phyloP scores from a whole-genome alignment of 2,113 vertebrate genomes.

The Pimephales promelas region DNA sequence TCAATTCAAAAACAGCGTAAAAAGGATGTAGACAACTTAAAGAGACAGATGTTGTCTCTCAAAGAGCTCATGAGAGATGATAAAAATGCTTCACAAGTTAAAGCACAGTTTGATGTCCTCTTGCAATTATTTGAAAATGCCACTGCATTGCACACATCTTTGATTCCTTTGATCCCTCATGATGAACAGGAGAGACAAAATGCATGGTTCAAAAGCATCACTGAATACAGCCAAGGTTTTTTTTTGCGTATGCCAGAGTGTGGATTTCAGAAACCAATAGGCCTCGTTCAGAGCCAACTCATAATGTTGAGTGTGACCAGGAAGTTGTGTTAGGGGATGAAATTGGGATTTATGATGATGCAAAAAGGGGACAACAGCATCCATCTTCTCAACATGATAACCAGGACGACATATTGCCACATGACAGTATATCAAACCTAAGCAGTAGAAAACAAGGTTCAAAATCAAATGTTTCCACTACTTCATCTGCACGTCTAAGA shows the following conservation, averaged over 20 bases:
- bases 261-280: neutral
- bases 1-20: neutral
- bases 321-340: too few species aligned
- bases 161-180: constrained; percentile 26
- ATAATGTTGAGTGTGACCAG: neutral
- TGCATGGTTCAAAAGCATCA: neutral
- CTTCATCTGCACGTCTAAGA: constrained; percentile 39
- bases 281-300: neutral
- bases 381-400: neutral
- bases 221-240: neutral
- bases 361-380: neutral
- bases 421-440: constrained; percentile 38
- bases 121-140: neutral
- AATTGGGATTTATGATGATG: neutral
- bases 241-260: too few species aligned
- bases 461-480: neutral
- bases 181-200: constrained; percentile 46
- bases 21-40: constrained; percentile 11
- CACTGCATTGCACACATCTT: constrained; percentile 31
- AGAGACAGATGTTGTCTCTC: constrained; percentile 23
- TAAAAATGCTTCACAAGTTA: constrained; percentile 33
- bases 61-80: constrained; percentile 44
- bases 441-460: constrained; percentile 1
- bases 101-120: neutral
- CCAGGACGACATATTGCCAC: constrained; percentile 5